Percentiles rank a stretch among this genome's conserved stretches.
Evolutionary conservation across 2,113 vertebrate species (phyloP).

Genomic region (Promerops cafer): DNA sequence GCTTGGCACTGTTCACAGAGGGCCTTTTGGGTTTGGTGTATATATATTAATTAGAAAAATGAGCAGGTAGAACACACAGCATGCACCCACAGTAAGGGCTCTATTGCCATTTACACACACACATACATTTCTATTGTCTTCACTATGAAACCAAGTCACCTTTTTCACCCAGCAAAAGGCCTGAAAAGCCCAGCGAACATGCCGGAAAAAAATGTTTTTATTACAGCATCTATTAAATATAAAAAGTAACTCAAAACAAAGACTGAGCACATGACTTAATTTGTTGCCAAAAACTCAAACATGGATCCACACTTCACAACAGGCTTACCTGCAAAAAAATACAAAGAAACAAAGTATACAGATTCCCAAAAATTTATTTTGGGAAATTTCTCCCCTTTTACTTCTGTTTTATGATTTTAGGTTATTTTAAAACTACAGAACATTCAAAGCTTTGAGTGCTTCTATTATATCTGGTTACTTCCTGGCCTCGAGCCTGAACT

Average conservation of each 20-base stretch:
- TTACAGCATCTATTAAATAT: not conserved
- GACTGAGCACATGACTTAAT: not conserved
- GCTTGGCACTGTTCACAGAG: not conserved
- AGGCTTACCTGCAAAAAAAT: not conserved
- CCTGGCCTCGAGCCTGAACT: not conserved
- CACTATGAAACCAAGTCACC: not conserved
- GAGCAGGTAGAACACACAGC: not conserved
- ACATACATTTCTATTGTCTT: not conserved
- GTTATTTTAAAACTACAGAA: conserved; percentile 19
- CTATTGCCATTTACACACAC: not conserved
- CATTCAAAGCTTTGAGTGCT: not conserved
- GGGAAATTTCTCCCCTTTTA: not conserved
- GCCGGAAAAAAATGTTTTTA: not conserved
- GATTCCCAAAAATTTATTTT: not conserved
- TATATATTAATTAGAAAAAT: conserved; percentile 5
- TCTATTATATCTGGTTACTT: not conserved
- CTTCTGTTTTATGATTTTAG: not conserved
- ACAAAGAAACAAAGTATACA: not conserved
- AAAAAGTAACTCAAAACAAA: not conserved
- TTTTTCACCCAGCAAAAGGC: not conserved
- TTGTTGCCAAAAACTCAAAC: not conserved
- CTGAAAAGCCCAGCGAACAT: not conserved
- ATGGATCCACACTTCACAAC: not conserved
- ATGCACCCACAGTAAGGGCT: not conserved
- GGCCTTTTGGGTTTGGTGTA: not conserved